Evolutionary conservation across 2,888 invertebrate genomes (phyloP).

Genomic region (Xanthia togata): DNA sequence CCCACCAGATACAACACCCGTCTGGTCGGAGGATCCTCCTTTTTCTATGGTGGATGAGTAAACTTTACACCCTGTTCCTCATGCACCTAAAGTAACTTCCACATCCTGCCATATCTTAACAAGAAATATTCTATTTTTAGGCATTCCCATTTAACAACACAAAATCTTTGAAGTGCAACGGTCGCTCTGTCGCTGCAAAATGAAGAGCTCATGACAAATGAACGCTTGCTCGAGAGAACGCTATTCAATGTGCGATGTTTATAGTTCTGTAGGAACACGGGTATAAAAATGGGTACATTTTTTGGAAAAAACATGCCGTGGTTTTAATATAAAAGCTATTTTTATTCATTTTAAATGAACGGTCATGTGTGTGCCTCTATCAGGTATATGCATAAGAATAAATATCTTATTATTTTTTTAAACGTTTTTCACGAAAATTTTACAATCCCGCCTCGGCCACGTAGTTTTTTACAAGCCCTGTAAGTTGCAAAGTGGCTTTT

Average conservation of each 20-base stretch:
- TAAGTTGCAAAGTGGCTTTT: not conserved
- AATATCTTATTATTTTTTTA: not conserved
- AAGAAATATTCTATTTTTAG: constrained; percentile 31
- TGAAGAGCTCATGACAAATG: constrained; percentile 47
- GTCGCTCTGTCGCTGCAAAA: constrained; percentile 24
- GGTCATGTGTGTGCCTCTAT: not conserved
- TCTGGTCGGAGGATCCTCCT: too few relatives aligned
- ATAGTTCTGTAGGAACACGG: not conserved
- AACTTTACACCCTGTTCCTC: too few relatives aligned
- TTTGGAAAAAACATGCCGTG: not conserved
- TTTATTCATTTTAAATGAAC: not conserved
- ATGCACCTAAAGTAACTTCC: too few relatives aligned
- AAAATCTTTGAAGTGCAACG: constrained; percentile 49
- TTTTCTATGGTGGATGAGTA: too few relatives aligned
- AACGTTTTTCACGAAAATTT: not conserved
- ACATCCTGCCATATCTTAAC: not conserved
- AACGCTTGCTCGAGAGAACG: constrained; percentile 12
- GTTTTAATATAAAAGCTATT: not conserved
- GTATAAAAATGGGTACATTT: not conserved
- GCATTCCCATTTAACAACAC: constrained; percentile 38
- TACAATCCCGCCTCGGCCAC: not conserved
- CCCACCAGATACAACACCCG: too few relatives aligned
- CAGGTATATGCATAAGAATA: not conserved
- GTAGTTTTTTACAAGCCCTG: not conserved
- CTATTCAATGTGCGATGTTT: constrained; percentile 45